A percentile compares a stretch with the other conserved stretches of the same genome.
Evolutionary conservation across 1,140 invertebrate species (phyloP).

Genomic region (Drosophila erecta): DNA sequence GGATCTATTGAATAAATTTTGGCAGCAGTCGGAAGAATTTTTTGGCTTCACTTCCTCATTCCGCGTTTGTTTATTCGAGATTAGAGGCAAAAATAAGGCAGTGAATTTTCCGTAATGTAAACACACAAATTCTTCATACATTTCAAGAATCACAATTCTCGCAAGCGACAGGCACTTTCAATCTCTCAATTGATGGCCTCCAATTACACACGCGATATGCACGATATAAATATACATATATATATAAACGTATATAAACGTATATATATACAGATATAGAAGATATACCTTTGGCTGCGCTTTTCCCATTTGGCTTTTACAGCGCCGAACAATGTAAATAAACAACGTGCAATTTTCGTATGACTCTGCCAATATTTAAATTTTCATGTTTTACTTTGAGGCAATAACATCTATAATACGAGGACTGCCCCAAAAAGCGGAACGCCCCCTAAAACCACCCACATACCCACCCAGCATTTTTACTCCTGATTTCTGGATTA

Average conservation of each 20-base stretch:
- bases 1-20: slow-evolving; percentile 15
- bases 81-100: neutral
- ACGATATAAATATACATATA: slow-evolving; percentile 2
- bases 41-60: slow-evolving; percentile 4
- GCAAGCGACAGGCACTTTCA: slow-evolving; percentile 35
- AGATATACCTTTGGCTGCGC: slow-evolving; percentile 2
- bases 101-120: slow-evolving; percentile 25
- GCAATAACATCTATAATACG: slow-evolving; percentile 19
- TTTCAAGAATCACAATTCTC: slow-evolving; percentile 39
- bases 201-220: slow-evolving; percentile 43
- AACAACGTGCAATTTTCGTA: slow-evolving; percentile 48
- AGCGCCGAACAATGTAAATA: slow-evolving; percentile 51
- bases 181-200: slow-evolving; percentile 47
- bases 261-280: slow-evolving; percentile 3
- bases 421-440: slow-evolving; percentile 36
- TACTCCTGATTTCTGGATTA: no score
- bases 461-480: no score
- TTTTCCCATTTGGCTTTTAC: slow-evolving; percentile 43
- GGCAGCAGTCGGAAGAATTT: slow-evolving; percentile 8
- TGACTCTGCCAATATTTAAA: slow-evolving; percentile 51
- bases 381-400: slow-evolving; percentile 12
- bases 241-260: neutral
- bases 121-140: slow-evolving; percentile 45
- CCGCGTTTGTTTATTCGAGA: slow-evolving; percentile 15
- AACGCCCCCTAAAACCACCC: slow-evolving; percentile 7